A percentile compares a stretch with the other conserved stretches of the same genome.
These are phyloP conservation scores for Physocephala rufipes DNA, from an alignment of 2,888 invertebrate species.

Conservation along the genomic window DNA sequence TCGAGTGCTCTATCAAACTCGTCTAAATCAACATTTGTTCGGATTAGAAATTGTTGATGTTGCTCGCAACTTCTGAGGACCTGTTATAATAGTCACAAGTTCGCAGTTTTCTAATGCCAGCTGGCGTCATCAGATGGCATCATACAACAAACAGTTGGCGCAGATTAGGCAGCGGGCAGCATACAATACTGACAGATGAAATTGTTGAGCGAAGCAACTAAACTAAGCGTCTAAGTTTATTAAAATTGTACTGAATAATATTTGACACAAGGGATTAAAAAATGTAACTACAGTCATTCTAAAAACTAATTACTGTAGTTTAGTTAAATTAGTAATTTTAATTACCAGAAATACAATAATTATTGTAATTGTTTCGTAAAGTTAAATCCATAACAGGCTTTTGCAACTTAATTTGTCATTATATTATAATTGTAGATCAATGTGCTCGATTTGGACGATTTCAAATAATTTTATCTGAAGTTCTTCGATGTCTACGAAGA, in stretches of 20 bases:
- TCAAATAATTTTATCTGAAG: too few relatives aligned
- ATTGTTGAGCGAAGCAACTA: conserved; percentile 1
- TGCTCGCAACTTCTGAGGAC: conserved; percentile 28
- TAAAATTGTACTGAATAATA: not conserved
- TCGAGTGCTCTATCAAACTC: conserved; percentile 1
- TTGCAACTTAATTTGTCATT: not conserved
- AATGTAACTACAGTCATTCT: not conserved
- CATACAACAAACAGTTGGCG: too few relatives aligned
- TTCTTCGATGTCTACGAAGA: too few relatives aligned
- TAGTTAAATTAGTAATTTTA: too few relatives aligned
- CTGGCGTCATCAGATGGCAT: conserved; percentile 21
- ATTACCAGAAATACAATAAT: too few relatives aligned
- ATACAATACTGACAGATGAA: not conserved
- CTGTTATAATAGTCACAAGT: conserved; percentile 35
- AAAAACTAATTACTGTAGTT: too few relatives aligned
- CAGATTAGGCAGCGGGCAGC: too few relatives aligned
- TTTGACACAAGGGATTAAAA: not conserved
- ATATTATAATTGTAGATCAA: not conserved
- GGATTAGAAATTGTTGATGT: conserved; percentile 25
- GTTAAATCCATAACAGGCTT: too few relatives aligned
- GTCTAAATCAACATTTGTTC: conserved; percentile 28
- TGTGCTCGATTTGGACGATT: too few relatives aligned
- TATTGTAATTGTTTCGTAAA: too few relatives aligned
- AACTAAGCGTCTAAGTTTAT: not conserved
- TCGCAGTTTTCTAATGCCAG: conserved; percentile 39